Conservation (phyloP, 2,113 vertebrate genomes). For the Psilopogon haemacephalus region DNA sequence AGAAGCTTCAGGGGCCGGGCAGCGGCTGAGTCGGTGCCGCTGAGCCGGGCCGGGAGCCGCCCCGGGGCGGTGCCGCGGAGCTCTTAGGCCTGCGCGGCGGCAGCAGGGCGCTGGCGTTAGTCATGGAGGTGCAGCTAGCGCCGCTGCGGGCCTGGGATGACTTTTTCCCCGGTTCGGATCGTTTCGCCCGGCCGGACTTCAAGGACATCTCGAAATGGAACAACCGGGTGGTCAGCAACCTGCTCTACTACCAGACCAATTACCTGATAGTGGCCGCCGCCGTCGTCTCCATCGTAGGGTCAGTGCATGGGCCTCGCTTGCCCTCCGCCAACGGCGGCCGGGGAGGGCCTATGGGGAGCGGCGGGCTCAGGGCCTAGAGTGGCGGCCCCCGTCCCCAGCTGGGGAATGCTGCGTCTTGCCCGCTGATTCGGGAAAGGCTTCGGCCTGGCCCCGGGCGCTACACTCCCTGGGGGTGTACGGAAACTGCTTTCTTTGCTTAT, state of each 20-base stretch:
- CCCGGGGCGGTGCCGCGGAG: conserved; percentile 35
- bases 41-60: background rate
- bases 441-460: background rate
- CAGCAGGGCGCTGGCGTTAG: background rate
- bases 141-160: conserved; percentile 88
- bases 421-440: background rate
- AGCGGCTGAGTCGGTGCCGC: too few species aligned
- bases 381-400: background rate
- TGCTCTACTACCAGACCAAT: conserved; percentile 95
- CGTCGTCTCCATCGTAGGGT: conserved; percentile 89
- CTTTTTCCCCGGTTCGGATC: conserved; percentile 85
- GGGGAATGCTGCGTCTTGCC: background rate
- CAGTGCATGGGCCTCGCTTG: conserved; percentile 54
- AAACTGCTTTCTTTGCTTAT: background rate
- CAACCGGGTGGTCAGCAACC: conserved; percentile 91
- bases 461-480: background rate
- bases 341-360: background rate
- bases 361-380: background rate
- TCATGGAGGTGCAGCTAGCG: conserved; percentile 80
- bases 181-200: conserved; percentile 85
- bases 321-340: background rate
- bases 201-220: conserved; percentile 89
- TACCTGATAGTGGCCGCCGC: conserved; percentile 82
- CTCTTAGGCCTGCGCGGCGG: conserved; percentile 37
- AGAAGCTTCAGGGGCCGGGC: background rate